These are phyloP conservation scores for Clytia hemisphaerica DNA, from an alignment of 30 jellyfish, hydroid and myxozoan species.

Conservation along the genomic window DNA sequence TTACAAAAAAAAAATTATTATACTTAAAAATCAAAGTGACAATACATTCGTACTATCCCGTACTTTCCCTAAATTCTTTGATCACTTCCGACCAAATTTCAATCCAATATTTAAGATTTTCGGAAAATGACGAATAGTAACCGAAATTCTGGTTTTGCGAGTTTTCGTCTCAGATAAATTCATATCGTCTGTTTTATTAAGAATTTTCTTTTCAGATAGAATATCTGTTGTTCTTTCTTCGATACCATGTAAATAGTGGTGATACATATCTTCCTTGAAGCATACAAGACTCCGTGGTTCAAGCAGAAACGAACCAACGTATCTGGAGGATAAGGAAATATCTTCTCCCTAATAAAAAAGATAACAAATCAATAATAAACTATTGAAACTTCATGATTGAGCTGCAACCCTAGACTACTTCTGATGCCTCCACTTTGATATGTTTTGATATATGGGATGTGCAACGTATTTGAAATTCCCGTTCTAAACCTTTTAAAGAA, in stretches of 20 bases:
- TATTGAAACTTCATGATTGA: too few species aligned
- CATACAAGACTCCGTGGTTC: conserved; percentile 73
- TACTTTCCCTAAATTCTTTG: too few species aligned
- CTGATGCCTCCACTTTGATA: too few species aligned
- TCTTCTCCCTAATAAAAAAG: not conserved
- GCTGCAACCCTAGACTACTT: too few species aligned
- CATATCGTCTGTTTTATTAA: conserved; percentile 18
- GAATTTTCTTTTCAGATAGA: conserved; percentile 1
- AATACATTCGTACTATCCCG: too few species aligned
- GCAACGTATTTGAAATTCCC: too few species aligned
- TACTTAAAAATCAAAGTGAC: too few species aligned
- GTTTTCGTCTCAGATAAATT: conserved; percentile 10
- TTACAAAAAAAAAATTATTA: too few species aligned
- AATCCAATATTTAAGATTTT: conserved; percentile 47
- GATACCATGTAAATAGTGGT: conserved; percentile 64
- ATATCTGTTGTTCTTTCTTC: conserved; percentile 41
- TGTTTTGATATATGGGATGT: too few species aligned
- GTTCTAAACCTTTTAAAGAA: too few species aligned
- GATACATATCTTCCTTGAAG: conserved; percentile 64
- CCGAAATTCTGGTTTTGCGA: conserved; percentile 53
- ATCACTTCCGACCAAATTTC: conserved; percentile 27
- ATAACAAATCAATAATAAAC: not conserved
- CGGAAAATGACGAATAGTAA: conserved; percentile 80
- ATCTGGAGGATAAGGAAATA: conserved; percentile 19
- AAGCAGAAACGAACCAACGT: conserved; percentile 59